Evolutionary conservation across 2,888 invertebrate genomes (phyloP).

Genomic region (Eristalinus sepulchralis): DNA sequence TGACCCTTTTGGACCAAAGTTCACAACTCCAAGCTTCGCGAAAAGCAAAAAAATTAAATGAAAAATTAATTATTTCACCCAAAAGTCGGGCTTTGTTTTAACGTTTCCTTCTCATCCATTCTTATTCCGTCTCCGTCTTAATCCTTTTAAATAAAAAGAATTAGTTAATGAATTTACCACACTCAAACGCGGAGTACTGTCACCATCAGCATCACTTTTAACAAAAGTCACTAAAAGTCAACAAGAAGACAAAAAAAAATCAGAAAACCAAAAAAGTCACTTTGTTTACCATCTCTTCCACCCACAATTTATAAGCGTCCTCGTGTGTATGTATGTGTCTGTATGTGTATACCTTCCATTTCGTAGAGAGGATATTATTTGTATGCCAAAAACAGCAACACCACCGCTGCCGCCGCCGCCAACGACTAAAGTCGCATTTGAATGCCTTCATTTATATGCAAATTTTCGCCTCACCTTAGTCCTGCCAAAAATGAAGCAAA

Average conservation of each 20-base stretch:
- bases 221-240: conserved; percentile 3
- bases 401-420: conserved; percentile 20
- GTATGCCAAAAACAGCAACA: conserved; percentile 53
- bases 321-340: neutral
- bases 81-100: conserved; percentile 26
- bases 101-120: conserved; percentile 49
- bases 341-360: conserved; percentile 46
- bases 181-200: conserved; percentile 59
- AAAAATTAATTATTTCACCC: conserved; percentile 34
- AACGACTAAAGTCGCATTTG: conserved; percentile 64
- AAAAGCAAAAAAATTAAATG: neutral
- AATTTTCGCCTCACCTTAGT: conserved; percentile 76
- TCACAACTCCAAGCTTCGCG: conserved; percentile 61
- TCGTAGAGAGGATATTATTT: conserved; percentile 63
- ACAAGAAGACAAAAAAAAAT: conserved; percentile 11
- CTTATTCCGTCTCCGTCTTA: conserved; percentile 56
- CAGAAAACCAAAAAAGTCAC: conserved; percentile 14
- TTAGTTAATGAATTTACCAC: conserved; percentile 68
- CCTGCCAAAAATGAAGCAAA: conserved; percentile 21
- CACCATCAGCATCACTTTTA: conserved; percentile 23
- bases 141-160: conserved; percentile 52
- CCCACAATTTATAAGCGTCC: conserved; percentile 9
- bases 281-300: conserved; percentile 48
- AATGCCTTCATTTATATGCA: conserved; percentile 79
- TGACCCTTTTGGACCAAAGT: conserved; percentile 47